phyloP scores from a whole-genome alignment of 2,888 invertebrate genomes.

The Amphimallon solstitiale region DNA sequence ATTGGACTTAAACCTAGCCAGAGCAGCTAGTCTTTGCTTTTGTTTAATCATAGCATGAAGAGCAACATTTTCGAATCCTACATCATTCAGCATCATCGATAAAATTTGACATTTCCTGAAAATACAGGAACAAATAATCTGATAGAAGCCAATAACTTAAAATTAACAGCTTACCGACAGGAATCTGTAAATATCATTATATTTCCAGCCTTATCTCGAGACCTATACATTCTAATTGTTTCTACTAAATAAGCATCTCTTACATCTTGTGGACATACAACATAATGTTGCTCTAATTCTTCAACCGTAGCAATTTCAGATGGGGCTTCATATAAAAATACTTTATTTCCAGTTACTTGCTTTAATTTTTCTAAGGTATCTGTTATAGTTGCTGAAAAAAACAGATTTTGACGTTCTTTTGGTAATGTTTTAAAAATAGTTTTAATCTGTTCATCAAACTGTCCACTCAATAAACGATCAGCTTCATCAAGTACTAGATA shows the following conservation, averaged over 20 bases:
- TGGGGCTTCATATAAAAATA: slow-evolving; percentile 74
- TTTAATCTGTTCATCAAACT: slow-evolving; percentile 84
- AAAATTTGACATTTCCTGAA: slow-evolving; percentile 88
- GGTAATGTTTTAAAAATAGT: slow-evolving; percentile 83
- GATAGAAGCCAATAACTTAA: slow-evolving; percentile 18
- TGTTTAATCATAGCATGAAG: slow-evolving; percentile 95
- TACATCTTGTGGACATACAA: slow-evolving; percentile 90
- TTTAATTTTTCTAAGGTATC: slow-evolving; percentile 79
- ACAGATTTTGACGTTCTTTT: slow-evolving; percentile 82
- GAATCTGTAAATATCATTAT: slow-evolving; percentile 96
- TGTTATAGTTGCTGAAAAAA: slow-evolving; percentile 97
- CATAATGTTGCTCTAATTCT: slow-evolving; percentile 89
- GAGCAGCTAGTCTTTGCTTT: slow-evolving; percentile 82
- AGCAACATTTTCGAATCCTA: slow-evolving; percentile 89
- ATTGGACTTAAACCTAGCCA: slow-evolving; percentile 91
- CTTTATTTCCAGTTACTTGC: slow-evolving; percentile 68
- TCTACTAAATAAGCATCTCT: slow-evolving; percentile 93
- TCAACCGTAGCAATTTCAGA: slow-evolving; percentile 84
- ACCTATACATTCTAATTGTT: slow-evolving; percentile 79
- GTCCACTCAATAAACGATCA: slow-evolving; percentile 83
- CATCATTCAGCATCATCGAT: slow-evolving; percentile 86
- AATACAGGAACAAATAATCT: slow-evolving; percentile 37
- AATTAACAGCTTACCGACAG: slow-evolving; percentile 79
- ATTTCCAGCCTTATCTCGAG: slow-evolving; percentile 78
- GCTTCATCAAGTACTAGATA: slow-evolving; percentile 97